A percentile compares a stretch with the other conserved stretches of the same genome.
These are phyloP conservation scores for Halichoerus grypus DNA, from an alignment of 2,113 vertebrate species.

Conservation along the genomic window DNA sequence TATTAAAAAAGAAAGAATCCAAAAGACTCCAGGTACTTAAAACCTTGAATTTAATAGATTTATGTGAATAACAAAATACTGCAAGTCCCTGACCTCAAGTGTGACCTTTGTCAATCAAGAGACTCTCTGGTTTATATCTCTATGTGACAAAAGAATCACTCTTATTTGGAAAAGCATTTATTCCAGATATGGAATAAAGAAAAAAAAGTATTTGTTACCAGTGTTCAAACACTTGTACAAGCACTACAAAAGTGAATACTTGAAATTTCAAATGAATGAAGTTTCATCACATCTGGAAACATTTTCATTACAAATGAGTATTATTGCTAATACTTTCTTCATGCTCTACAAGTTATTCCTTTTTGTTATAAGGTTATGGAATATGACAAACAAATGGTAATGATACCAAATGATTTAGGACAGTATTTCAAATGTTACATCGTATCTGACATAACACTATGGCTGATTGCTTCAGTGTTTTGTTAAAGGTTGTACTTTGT, in stretches of 20 bases:
- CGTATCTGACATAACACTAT: not conserved
- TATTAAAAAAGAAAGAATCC: not conserved
- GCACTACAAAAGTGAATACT: constrained; percentile 70
- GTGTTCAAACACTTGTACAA: constrained; percentile 81
- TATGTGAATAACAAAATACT: constrained; percentile 70
- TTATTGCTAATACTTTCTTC: constrained; percentile 51
- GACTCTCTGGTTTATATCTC: constrained; percentile 76
- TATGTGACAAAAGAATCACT: constrained; percentile 76
- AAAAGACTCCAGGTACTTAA: not conserved
- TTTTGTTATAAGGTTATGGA: not conserved
- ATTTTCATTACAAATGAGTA: not conserved
- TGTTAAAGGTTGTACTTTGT: not conserved
- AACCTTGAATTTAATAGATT: constrained; percentile 46
- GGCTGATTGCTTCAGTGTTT: not conserved
- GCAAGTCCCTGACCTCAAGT: constrained; percentile 68
- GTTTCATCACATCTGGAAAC: constrained; percentile 61
- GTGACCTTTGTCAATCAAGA: constrained; percentile 68
- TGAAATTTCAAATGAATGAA: constrained; percentile 60
- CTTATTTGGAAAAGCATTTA: constrained; percentile 77
- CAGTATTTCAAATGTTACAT: constrained; percentile 21
- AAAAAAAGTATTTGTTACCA: constrained; percentile 58
- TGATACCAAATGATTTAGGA: constrained; percentile 10
- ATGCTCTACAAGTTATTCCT: not conserved
- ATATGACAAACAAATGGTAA: not conserved
- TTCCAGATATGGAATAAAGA: constrained; percentile 76